These are phyloP conservation scores for Cebuella pygmaea DNA, from an alignment of 2,797 vertebrate species.

Conservation along the genomic window DNA sequence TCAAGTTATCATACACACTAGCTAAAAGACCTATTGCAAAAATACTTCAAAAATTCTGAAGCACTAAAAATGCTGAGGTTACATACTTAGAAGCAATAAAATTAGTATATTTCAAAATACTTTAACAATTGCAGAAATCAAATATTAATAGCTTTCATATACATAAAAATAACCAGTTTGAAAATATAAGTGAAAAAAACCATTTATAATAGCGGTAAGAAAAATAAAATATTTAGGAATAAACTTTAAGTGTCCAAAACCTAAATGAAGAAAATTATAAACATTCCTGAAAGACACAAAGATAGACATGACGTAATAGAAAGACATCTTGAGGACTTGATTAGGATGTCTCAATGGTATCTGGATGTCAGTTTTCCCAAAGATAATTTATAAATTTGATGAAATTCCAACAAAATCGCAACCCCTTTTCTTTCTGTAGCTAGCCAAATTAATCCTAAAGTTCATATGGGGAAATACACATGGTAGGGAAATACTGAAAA, in stretches of 20 bases:
- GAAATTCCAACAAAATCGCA: not conserved
- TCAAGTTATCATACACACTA: not conserved
- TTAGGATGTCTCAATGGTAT: not conserved
- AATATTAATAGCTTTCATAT: not conserved
- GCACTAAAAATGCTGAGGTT: not conserved
- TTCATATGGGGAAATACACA: not conserved
- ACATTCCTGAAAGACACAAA: not conserved
- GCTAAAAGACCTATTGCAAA: not conserved
- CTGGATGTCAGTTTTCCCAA: not conserved
- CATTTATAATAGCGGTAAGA: not conserved
- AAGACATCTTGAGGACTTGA: not conserved
- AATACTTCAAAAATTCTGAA: constrained; percentile 3
- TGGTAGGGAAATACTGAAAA: not conserved
- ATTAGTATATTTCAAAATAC: not conserved
- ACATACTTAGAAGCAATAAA: not conserved
- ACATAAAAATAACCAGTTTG: not conserved
- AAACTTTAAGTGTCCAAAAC: not conserved
- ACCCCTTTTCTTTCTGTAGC: not conserved
- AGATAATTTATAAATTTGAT: not conserved
- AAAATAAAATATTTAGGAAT: not conserved
- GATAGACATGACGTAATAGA: not conserved
- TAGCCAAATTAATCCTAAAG: not conserved
- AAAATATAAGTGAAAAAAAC: not conserved
- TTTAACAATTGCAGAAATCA: constrained; percentile 4
- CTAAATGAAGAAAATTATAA: not conserved